phyloP scores from a whole-genome alignment of 2,113 vertebrate genomes.

The Zosterops hypoxanthus region DNA sequence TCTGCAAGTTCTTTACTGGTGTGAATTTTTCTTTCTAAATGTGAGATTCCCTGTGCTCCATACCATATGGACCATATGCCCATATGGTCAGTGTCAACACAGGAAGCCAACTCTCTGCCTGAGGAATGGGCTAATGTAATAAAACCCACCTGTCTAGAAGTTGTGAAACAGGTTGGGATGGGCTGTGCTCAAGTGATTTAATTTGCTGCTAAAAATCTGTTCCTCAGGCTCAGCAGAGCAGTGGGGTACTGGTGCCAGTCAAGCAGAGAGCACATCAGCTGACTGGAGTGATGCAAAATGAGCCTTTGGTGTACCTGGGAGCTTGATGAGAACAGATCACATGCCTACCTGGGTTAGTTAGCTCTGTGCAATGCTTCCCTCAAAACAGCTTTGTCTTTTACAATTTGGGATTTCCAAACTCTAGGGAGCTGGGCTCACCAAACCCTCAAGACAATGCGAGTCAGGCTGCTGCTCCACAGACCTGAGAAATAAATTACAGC shows the following conservation, averaged over 20 bases:
- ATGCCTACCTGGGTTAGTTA: not conserved
- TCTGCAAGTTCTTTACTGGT: not conserved
- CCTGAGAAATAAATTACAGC: not conserved
- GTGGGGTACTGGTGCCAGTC: not conserved
- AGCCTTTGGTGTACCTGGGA: not conserved
- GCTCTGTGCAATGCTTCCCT: not conserved
- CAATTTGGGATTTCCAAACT: not conserved
- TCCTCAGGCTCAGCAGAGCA: not conserved
- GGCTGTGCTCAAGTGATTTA: not conserved
- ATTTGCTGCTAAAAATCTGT: constrained; percentile 3
- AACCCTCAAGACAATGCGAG: fast-evolving
- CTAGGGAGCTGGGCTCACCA: not conserved
- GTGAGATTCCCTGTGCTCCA: not conserved
- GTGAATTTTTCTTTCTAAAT: not conserved
- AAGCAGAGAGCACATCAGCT: not conserved
- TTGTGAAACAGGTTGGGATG: not conserved
- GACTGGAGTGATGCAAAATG: not conserved
- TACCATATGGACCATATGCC: not conserved
- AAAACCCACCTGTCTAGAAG: not conserved
- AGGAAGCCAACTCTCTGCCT: not conserved
- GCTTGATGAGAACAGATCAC: not conserved
- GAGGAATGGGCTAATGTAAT: not conserved
- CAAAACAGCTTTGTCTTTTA: not conserved
- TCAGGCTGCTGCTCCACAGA: not conserved
- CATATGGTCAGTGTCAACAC: not conserved